Evolutionary conservation across 1,140 invertebrate species (phyloP).

Genomic region (Caligus rogercresseyi): DNA sequence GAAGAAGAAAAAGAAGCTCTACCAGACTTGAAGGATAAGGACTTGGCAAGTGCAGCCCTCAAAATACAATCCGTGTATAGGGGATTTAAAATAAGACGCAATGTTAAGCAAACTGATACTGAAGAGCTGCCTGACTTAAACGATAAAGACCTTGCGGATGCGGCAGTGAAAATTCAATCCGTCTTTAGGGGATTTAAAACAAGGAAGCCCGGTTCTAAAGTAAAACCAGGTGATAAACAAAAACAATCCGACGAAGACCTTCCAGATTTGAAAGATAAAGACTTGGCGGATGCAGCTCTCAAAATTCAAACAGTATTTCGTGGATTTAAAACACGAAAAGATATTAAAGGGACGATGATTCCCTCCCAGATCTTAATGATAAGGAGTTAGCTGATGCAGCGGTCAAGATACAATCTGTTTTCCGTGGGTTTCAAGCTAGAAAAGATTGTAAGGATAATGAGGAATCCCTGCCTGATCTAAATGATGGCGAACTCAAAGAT

Average conservation of each 20-base stretch:
- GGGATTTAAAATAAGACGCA: constrained; percentile 7
- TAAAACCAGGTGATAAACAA: neutral
- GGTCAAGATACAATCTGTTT: constrained; percentile 13
- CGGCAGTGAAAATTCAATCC: constrained; percentile 16
- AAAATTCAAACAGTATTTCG: constrained; percentile 59
- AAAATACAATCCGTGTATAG: constrained; percentile 16
- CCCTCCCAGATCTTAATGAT: constrained; percentile 6
- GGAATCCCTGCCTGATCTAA: neutral
- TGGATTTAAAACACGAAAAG: constrained; percentile 35
- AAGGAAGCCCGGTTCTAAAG: neutral
- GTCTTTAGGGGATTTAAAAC: constrained; percentile 10
- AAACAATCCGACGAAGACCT: neutral
- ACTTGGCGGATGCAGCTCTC: constrained; percentile 37
- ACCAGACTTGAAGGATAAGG: constrained; percentile 1
- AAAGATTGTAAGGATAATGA: neutral
- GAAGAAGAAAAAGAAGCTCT: constrained; percentile 1
- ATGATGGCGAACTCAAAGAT: neutral
- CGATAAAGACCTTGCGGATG: neutral
- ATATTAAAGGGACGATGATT: neutral
- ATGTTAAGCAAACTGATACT: neutral
- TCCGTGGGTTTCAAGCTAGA: constrained; percentile 11
- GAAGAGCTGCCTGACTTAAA: constrained; percentile 5
- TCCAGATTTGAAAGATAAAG: neutral
- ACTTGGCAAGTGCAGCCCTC: neutral
- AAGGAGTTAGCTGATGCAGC: constrained; percentile 12